A percentile compares a stretch with the other conserved stretches of the same genome.
Evolutionary conservation across 2,113 vertebrate species (phyloP).

Genomic region (Cyphomyrus discorhynchus): DNA sequence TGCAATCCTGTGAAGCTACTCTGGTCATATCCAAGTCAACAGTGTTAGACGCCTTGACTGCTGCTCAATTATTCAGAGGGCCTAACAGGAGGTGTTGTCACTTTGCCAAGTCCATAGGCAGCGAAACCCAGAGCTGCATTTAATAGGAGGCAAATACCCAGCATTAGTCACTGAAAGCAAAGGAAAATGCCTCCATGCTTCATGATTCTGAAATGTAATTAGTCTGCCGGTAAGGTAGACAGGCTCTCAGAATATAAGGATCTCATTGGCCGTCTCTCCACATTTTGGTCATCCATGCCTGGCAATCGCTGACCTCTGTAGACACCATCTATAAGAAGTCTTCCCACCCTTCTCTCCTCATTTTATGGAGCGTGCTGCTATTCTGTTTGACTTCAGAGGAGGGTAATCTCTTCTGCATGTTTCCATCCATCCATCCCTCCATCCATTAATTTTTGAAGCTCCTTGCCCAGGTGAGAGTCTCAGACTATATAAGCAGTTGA

Average conservation of each 20-base stretch:
- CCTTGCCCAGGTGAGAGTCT: neutral
- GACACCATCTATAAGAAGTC: neutral
- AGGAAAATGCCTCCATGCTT: neutral
- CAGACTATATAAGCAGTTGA: neutral
- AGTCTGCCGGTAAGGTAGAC: neutral
- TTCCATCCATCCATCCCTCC: neutral
- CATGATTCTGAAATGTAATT: neutral
- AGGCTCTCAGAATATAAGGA: neutral
- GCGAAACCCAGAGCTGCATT: neutral
- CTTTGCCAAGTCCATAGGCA: neutral
- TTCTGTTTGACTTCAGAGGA: neutral
- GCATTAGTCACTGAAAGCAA: neutral
- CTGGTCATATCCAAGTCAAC: slow-evolving; percentile 4
- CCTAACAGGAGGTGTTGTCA: neutral
- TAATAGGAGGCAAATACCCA: neutral
- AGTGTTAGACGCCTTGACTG: neutral
- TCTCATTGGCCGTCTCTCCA: neutral
- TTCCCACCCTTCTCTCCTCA: neutral
- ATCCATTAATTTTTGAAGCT: neutral
- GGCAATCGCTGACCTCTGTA: neutral
- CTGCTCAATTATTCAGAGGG: neutral
- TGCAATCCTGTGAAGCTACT: neutral
- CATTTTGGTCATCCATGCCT: neutral
- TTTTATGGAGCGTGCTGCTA: neutral
- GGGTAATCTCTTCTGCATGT: neutral